Base-by-base conservation (phyloP, 2,113 vertebrate genomes). In the Syngnathus floridae region DNA sequence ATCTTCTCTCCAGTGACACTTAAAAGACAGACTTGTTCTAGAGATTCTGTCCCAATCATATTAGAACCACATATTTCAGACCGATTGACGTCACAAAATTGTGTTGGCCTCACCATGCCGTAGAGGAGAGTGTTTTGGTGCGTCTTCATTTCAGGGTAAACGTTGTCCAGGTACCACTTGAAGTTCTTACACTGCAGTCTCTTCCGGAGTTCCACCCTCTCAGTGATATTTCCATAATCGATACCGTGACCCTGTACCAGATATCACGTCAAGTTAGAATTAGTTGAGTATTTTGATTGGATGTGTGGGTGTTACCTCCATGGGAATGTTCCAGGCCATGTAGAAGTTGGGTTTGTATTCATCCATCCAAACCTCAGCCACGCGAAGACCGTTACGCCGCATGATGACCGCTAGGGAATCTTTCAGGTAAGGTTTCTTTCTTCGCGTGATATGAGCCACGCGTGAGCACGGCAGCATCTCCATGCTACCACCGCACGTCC, bases 341-440 rank as follows among this genome's bases (percentile, higher is more conserved):
- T 99, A 98, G 26, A 98, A 95, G 0, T 94, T 93, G 36, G 92
- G 94, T 71, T 97, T 99, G 87, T 95, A 95, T 22, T 95, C 91
- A 0, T 98, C 97, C 94, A 99, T 93, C 97, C 97, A 99, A 61
- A 99, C 95, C 78, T 99, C 97, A 0, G 97, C 97, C 65, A 99
- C 97, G 0, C 97, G 93, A 26, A 99, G 90, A 0, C 95, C 94
- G 0, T 99, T 99, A 49, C 97, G 94, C 68, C 96, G 94, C n/a
- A 93, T 94, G 88, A 95, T 94, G 82, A 93, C 93, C 1, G 92
- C 93, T 0, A 99, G 95, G 89, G 98, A 94, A 74, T 92, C 95
- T 82, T 93, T 14, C 38, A 61, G 92, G 84, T 99, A 99, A 0
- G 97, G 97, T 65, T 99, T 99, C 87, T 96, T 95, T 74, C 91